These are phyloP conservation scores for Bos taurus DNA, from an alignment of 2,113 vertebrate genomes.

Conservation along the genomic window DNA sequence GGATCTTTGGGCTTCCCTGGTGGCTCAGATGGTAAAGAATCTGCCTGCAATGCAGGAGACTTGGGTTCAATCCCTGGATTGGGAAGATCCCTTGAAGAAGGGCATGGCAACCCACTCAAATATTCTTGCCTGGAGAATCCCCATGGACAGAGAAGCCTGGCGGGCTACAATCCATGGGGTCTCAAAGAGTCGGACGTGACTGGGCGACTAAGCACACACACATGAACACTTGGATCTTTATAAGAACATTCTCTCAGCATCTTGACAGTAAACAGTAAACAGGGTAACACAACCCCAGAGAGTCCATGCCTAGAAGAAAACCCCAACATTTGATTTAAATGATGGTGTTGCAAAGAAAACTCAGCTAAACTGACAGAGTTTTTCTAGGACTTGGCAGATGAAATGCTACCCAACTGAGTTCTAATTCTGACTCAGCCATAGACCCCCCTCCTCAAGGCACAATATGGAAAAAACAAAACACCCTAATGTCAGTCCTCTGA, in stretches of 20 bases:
- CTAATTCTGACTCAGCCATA: background rate
- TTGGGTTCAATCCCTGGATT: background rate
- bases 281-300: conserved; percentile 34
- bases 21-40: background rate
- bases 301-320: conserved; percentile 53
- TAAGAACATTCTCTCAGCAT: conserved; percentile 66
- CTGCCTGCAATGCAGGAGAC: background rate
- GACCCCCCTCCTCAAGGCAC: too few species aligned
- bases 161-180: background rate
- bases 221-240: background rate
- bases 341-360: background rate
- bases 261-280: conserved; percentile 58
- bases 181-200: background rate
- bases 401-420: background rate
- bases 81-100: background rate
- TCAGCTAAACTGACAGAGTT: background rate
- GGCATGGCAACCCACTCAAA: background rate
- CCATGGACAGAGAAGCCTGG: background rate
- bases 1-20: background rate
- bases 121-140: background rate
- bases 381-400: background rate
- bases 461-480: background rate
- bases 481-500: background rate
- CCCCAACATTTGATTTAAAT: conserved; percentile 44
- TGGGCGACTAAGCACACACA: background rate